A percentile compares a stretch with the other conserved stretches of the same genome.
Conservation (phyloP, 2,113 vertebrate species). For the Propithecus coquereli region DNA sequence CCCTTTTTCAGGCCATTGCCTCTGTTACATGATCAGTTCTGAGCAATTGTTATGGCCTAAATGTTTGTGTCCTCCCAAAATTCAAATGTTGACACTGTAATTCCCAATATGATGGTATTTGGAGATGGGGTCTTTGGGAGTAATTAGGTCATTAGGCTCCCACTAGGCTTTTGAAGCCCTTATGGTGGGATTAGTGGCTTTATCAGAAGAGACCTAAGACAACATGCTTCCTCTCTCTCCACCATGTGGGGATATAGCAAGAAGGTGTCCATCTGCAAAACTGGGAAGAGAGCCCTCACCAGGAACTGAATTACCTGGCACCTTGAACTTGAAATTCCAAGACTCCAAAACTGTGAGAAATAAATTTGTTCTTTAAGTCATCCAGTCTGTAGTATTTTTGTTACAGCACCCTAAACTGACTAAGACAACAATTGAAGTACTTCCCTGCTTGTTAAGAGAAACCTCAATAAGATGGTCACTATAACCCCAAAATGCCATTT, state of each 20-base stretch:
- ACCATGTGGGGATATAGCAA: background rate
- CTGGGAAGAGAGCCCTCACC: background rate
- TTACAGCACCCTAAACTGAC: background rate
- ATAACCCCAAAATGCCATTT: background rate
- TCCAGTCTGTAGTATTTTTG: background rate
- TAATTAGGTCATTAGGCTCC: background rate
- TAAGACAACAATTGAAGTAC: background rate
- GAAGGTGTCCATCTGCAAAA: background rate
- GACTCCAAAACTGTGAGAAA: background rate
- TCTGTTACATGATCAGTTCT: background rate
- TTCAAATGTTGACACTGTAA: background rate
- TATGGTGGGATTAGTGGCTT: background rate
- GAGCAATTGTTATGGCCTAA: background rate
- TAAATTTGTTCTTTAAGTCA: background rate
- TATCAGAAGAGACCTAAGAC: background rate
- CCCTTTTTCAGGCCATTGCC: too few relatives aligned
- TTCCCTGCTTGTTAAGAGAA: background rate
- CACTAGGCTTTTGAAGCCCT: background rate
- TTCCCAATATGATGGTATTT: background rate
- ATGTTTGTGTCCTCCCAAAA: background rate
- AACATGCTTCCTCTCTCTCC: background rate
- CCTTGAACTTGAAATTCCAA: background rate
- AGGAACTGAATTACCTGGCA: background rate
- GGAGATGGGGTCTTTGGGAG: background rate
- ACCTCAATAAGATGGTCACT: background rate